phyloP scores from a whole-genome alignment of 2,888 invertebrate genomes.

The Torymus auratus region DNA sequence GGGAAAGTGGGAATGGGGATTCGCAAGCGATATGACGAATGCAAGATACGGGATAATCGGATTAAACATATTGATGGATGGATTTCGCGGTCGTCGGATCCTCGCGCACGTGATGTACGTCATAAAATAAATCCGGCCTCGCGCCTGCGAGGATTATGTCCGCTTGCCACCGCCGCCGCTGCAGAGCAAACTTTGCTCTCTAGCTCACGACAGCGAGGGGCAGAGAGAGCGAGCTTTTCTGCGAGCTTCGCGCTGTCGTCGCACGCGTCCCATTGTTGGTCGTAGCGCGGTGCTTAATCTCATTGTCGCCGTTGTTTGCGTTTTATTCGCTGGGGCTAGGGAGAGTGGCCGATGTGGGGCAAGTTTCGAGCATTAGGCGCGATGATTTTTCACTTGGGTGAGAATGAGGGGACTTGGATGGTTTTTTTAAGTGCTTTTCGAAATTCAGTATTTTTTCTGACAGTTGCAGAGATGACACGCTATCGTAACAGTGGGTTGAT shows the following conservation, averaged over 20 bases:
- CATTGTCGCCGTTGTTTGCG: slow-evolving; percentile 27
- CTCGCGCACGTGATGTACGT: slow-evolving; percentile 64
- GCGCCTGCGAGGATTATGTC: slow-evolving; percentile 63
- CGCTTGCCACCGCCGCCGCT: neutral
- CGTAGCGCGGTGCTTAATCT: slow-evolving; percentile 26
- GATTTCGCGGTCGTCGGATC: slow-evolving; percentile 66
- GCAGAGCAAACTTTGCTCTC: slow-evolving; percentile 45
- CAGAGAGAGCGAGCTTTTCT: neutral
- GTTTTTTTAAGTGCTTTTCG: too few relatives aligned
- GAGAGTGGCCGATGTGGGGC: too few relatives aligned
- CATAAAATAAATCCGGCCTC: slow-evolving; percentile 69
- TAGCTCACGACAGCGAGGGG: neutral
- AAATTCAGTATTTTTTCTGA: too few relatives aligned
- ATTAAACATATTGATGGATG: slow-evolving; percentile 73
- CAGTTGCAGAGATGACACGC: too few relatives aligned
- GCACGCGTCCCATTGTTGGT: neutral
- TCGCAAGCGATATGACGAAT: slow-evolving; percentile 67
- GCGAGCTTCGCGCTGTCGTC: neutral
- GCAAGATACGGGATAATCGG: slow-evolving; percentile 69
- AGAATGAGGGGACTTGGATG: too few relatives aligned
- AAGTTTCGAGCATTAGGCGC: too few relatives aligned
- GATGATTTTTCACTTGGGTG: too few relatives aligned
- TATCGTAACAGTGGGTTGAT: too few relatives aligned
- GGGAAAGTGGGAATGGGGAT: neutral
- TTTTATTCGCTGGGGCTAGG: too few relatives aligned